Conservation (phyloP, 1,140 invertebrate genomes). For the Eriosoma lanigerum region DNA sequence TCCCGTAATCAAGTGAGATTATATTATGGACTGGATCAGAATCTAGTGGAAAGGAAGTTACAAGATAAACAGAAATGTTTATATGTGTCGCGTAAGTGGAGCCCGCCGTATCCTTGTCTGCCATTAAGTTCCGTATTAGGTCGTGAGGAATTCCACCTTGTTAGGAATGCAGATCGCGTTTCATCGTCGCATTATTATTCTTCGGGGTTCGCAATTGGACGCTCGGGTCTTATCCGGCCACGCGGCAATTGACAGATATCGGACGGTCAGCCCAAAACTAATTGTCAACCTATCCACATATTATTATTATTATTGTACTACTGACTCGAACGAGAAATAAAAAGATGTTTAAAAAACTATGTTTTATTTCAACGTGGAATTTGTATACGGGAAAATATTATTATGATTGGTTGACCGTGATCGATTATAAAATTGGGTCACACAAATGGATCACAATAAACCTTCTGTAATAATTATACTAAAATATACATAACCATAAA, state of each 20-base stretch:
- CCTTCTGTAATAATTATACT: no score
- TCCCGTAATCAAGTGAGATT: not conserved
- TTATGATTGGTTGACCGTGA: not conserved
- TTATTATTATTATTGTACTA: no score
- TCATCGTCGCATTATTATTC: constrained; percentile 46
- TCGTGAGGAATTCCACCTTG: constrained; percentile 45
- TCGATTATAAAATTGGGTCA: not conserved
- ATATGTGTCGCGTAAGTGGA: constrained; percentile 33
- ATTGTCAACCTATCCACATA: constrained; percentile 4
- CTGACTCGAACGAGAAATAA: not conserved
- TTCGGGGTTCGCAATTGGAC: constrained; percentile 8
- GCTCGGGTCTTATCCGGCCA: constrained; percentile 30
- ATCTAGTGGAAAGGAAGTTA: constrained; percentile 27
- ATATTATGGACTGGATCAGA: constrained; percentile 20
- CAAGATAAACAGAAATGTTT: constrained; percentile 7
- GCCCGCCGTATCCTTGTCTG: constrained; percentile 18
- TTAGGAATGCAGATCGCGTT: constrained; percentile 47
- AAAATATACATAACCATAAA: no score
- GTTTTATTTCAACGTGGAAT: not conserved
- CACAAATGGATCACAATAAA: not conserved
- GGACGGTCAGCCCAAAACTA: constrained; percentile 28
- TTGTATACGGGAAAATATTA: not conserved
- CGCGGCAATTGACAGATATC: constrained; percentile 31
- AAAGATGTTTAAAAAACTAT: not conserved
- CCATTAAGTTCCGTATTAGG: constrained; percentile 42